Conservation (phyloP, 2,797 vertebrate species). For the Buceros bicornis region DNA sequence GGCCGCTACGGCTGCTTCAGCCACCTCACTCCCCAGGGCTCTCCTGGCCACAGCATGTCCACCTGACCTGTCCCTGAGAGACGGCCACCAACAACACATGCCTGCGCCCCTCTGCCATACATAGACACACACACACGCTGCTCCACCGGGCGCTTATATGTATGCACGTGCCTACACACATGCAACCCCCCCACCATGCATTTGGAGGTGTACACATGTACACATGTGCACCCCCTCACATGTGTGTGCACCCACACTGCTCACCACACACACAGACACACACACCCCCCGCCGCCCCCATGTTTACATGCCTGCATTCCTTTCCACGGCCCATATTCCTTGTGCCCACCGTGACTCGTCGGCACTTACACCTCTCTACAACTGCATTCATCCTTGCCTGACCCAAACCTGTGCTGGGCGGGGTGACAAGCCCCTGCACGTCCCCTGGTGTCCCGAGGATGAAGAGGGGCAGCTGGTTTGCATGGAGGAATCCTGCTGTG, state of each 20-base stretch:
- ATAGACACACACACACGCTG: rapidly evolving
- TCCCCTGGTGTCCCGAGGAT: not conserved
- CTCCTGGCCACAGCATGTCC: rapidly evolving
- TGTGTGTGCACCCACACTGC: not conserved
- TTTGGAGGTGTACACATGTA: not conserved
- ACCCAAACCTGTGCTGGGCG: not conserved
- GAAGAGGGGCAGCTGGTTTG: not conserved
- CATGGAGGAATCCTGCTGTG: not conserved
- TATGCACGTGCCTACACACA: rapidly evolving
- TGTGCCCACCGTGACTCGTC: rapidly evolving
- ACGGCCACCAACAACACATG: not conserved
- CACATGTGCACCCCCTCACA: rapidly evolving
- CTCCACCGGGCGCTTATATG: rapidly evolving
- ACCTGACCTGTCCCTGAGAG: not conserved
- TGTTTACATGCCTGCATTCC: not conserved
- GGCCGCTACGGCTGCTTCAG: rapidly evolving
- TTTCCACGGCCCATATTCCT: rapidly evolving
- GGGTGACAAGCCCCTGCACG: rapidly evolving
- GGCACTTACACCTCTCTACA: rapidly evolving
- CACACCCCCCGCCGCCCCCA: not conserved
- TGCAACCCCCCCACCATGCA: not conserved
- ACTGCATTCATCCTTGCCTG: rapidly evolving
- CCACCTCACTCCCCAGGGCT: not conserved
- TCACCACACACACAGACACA: not conserved
- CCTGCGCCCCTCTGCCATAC: not conserved